Evolutionary conservation across 1,140 invertebrate species (phyloP).

Genomic region (Bombus huntii): DNA sequence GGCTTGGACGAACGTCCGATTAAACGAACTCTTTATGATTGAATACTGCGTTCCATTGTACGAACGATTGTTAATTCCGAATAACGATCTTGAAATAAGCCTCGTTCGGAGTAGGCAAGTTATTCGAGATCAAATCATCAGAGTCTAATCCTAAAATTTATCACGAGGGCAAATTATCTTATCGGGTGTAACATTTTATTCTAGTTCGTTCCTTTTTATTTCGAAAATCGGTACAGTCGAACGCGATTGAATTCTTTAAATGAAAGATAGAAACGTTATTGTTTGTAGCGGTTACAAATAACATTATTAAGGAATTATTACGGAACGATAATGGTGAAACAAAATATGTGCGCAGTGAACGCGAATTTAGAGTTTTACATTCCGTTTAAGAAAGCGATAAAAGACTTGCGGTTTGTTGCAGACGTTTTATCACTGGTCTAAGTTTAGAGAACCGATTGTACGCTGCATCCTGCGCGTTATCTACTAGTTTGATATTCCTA

Average conservation of each 20-base stretch:
- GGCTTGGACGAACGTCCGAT: too few species aligned
- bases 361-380: not conserved
- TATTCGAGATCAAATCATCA: not conserved
- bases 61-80: not conserved
- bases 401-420: not conserved
- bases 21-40: too few species aligned
- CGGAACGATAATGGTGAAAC: not conserved
- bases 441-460: slow-evolving; percentile 4
- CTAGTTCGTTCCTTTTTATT: not conserved
- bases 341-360: not conserved
- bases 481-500: not conserved
- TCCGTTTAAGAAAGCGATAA: not conserved
- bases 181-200: not conserved
- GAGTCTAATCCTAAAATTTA: not conserved
- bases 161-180: too few species aligned
- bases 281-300: not conserved
- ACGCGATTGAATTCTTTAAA: not conserved
- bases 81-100: too few species aligned
- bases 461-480: slow-evolving; percentile 6
- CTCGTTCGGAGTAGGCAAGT: not conserved
- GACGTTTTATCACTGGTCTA: not conserved
- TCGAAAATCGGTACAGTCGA: not conserved
- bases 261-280: too few species aligned
- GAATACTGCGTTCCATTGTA: not conserved
- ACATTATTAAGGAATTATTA: not conserved